Evolutionary conservation across 2,888 invertebrate genomes (phyloP), one percentile per base, ranked within the genome.

Genomic region (Heliothis peltigera): DNA sequence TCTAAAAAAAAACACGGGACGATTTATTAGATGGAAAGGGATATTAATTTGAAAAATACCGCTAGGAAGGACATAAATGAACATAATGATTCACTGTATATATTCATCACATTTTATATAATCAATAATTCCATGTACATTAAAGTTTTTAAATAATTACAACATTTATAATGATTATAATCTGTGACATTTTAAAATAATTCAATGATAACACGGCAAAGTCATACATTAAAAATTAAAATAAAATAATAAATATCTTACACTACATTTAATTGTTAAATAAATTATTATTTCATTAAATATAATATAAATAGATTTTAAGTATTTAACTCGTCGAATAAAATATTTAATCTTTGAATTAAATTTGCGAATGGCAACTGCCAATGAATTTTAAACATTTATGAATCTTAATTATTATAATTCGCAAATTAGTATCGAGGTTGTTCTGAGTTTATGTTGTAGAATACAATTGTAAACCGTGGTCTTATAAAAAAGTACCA

Each of bases 51-150:
- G 32, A 10, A 32, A 32, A 32, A 10, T 39, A 39, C n/a, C 28
- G n/a, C 1, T 19, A 12, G n/a, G 15, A 8, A 3, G 0, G 12
- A 43, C 7, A n/a, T 10, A 70, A 70, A 64, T 49, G 3, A 51
- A 49, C 4, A 1, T 54, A 17, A 61, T 66, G 25, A 43, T 73
- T 72, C 75, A 79, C 68, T 73, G 75, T 84, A 72, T 79, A 77
- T 79, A 77, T 80, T 79, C 82, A 84, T 87, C 83, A 84, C 82
- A 80, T 84, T 84, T 84, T 80, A 75, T 83, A 77, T 64, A 78
- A 79, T 82, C 75, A 81, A 78, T 82, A 81, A 83, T 80, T 79
- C 61, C 71, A 72, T 81, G 81, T 83, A 83, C 77, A 82, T 75
- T 80, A 65, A 74, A 79, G 75, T 73, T 78, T 75, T 70, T 68